Percentiles rank a stretch among this genome's conserved stretches.
Conservation (phyloP, 2,797 vertebrate genomes). For the Smutsia gigantea region DNA sequence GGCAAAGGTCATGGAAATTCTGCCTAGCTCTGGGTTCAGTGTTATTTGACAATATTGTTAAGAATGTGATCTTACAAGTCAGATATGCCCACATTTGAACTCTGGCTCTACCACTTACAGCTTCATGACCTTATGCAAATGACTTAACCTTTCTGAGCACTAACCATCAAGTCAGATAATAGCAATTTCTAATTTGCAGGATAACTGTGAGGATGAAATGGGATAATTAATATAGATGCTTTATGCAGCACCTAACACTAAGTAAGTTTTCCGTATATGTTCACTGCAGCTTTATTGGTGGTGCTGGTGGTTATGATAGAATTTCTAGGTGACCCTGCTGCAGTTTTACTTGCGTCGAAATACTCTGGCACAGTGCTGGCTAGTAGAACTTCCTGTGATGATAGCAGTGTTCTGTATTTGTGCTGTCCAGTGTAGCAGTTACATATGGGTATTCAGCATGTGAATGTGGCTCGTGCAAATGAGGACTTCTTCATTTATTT, state of each 20-base stretch:
- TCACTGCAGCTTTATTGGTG: not conserved
- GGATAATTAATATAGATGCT: not conserved
- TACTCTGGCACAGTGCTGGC: not conserved
- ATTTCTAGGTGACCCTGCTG: not conserved
- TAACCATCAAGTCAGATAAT: not conserved
- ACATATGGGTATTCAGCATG: not conserved
- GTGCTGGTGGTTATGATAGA: not conserved
- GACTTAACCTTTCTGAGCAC: not conserved
- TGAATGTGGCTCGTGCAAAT: not conserved
- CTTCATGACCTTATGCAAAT: not conserved
- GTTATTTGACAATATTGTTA: not conserved
- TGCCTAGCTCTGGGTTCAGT: not conserved
- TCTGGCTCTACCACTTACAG: not conserved
- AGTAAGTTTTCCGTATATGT: not conserved
- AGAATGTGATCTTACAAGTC: not conserved
- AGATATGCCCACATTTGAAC: not conserved
- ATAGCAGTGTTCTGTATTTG: not conserved
- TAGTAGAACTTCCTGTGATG: not conserved
- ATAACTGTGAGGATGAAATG: not conserved
- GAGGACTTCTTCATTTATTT: not conserved
- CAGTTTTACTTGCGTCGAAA: fast-evolving
- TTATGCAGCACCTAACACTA: not conserved
- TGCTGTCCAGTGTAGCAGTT: not conserved
- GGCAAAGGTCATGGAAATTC: not conserved
- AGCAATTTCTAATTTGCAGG: not conserved